Evolutionary conservation across 2,888 invertebrate genomes (phyloP).

Genomic region (Diarsia dahlii): DNA sequence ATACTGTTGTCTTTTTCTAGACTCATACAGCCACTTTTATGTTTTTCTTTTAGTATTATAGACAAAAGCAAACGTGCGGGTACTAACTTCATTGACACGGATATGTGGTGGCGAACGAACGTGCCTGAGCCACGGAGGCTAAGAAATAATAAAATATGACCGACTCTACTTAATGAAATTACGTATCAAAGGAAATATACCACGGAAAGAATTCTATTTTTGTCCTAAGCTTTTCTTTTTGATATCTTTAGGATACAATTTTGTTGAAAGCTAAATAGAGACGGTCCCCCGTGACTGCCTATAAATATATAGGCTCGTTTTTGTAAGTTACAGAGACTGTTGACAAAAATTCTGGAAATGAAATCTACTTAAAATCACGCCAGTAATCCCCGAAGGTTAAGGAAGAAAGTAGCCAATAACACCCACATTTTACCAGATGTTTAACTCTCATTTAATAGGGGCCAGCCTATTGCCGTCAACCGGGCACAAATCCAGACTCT

Average conservation of each 20-base stretch:
- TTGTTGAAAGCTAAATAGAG: neutral
- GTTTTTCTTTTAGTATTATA: conserved; percentile 13
- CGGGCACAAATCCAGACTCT: too few relatives aligned
- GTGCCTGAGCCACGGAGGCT: conserved; percentile 38
- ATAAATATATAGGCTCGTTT: neutral
- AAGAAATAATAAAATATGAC: conserved; percentile 44
- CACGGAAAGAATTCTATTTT: conserved; percentile 12
- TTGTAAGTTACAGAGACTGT: neutral
- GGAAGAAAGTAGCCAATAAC: too few relatives aligned
- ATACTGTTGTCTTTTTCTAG: conserved; percentile 13
- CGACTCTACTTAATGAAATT: conserved; percentile 36
- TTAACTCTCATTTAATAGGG: too few relatives aligned
- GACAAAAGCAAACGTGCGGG: conserved; percentile 42
- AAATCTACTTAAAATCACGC: too few relatives aligned
- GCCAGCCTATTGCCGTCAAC: too few relatives aligned
- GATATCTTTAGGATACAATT: neutral
- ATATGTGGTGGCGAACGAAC: conserved; percentile 28
- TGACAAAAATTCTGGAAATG: too few relatives aligned
- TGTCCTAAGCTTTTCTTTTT: neutral
- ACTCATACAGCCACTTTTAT: conserved; percentile 11
- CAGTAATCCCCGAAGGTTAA: too few relatives aligned
- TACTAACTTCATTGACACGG: conserved; percentile 51
- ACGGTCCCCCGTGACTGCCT: neutral
- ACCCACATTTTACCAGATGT: too few relatives aligned
- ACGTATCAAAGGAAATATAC: conserved; percentile 22